Base-by-base conservation (phyloP, 2,113 vertebrate genomes). In the Aramus guarauna region DNA sequence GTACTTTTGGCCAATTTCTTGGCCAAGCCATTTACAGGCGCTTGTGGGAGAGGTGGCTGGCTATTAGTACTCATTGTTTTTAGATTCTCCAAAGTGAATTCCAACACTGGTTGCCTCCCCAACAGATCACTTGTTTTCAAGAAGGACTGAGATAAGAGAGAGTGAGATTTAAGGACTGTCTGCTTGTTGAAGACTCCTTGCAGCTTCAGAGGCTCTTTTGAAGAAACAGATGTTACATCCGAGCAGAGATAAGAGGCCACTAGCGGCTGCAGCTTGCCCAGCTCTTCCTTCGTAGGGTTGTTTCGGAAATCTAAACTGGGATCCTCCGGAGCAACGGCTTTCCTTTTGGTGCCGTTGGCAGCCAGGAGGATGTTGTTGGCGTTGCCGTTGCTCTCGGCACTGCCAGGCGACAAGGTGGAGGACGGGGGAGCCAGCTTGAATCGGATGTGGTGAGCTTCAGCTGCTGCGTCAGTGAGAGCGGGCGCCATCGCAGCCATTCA, bases 401-500 rank as follows among this genome's bases (percentile, higher is more conserved):
- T 99, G 98, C 99, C 98, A 95, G 99, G 99, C 47, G 99, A 99
- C 97, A 99, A 98, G 97, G 99, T 99, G 90, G 99, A 99, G 93
- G 99, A 99, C 85, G 99, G 99, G 96, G 99, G 99, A 98, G 99
- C 99, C 99, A 99, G 99, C 98, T 99, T 99, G 99, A 99, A 99
- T 98, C 99, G 99, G 98, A 99, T 99, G 98, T 99, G 99, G 98
- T 99, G 99, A 99, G 99, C 99, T 99, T 99, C 99, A 98, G 99
- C 99, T 98, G 99, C 99, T 99, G 99, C 99, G 98, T 99, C 99
- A 98, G 99, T 99, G 98, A 99, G 99, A 99, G 99, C 99, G 99
- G 99, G 99, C 99, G 99, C 99, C 99, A 99, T 99, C 98, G 99
- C 99, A 99, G 99, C 99, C 99, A 99, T 99, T 99, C 99, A 99